A percentile compares a stretch with the other conserved stretches of the same genome.
These are phyloP conservation scores for Petrocephalus zakoni DNA, from an alignment of 2,113 vertebrate genomes.

Conservation along the genomic window DNA sequence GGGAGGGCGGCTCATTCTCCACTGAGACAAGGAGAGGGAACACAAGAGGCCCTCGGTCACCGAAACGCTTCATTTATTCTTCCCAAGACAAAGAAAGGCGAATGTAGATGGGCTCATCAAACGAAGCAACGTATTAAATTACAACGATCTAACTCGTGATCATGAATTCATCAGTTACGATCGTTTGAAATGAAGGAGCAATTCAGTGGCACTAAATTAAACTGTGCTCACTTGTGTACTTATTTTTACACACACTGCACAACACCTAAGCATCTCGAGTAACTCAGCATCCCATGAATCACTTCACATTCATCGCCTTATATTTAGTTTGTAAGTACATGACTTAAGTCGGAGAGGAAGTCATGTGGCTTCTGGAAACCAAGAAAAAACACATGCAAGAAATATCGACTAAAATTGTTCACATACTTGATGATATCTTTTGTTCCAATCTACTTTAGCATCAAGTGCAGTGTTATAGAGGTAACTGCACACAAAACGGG, in stretches of 20 bases:
- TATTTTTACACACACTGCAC: neutral
- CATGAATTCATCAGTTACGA: neutral
- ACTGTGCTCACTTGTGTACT: neutral
- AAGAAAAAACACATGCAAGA: constrained; percentile 20
- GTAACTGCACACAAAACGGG: constrained; percentile 55
- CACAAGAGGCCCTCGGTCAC: neutral
- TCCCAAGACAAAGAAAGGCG: neutral
- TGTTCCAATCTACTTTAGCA: constrained; percentile 55
- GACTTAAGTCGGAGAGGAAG: constrained; percentile 11
- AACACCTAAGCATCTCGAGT: neutral
- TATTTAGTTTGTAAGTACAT: neutral
- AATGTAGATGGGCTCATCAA: neutral
- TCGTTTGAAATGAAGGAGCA: neutral
- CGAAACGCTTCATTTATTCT: neutral
- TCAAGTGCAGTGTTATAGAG: constrained; percentile 48
- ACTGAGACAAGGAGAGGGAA: neutral
- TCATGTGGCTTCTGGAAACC: neutral
- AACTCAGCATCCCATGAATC: neutral
- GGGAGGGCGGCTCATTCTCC: neutral
- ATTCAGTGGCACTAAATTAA: neutral
- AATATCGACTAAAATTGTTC: neutral
- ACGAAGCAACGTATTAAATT: neutral
- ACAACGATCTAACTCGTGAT: neutral
- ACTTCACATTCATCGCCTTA: neutral
- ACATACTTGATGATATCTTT: constrained; percentile 44